phyloP scores from a whole-genome alignment of 2,888 invertebrate species.

The Emmelina monodactyla region DNA sequence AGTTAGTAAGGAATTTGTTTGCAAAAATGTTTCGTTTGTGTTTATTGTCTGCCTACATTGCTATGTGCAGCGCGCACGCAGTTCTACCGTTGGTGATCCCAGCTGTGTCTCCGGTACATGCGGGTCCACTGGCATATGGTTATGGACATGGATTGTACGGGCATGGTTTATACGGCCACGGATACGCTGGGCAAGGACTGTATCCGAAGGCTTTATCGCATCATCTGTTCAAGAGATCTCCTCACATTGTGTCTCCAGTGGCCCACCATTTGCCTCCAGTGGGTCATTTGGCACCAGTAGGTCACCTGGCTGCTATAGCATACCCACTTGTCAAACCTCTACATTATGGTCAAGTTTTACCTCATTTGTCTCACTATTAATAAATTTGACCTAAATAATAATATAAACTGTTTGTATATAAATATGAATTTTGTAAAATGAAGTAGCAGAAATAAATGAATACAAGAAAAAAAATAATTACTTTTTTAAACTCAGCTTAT shows the following conservation, averaged over 20 bases:
- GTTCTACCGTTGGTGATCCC: conserved; percentile 30
- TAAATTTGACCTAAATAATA: no score
- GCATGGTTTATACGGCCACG: conserved; percentile 12
- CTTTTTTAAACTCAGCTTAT: no score
- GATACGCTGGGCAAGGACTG: conserved; percentile 14
- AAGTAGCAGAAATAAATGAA: no score
- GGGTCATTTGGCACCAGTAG: conserved; percentile 23
- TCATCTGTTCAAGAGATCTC: conserved; percentile 41
- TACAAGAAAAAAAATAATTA: no score
- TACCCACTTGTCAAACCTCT: no score
- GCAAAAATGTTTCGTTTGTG: conserved; percentile 34
- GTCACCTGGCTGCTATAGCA: conserved; percentile 51
- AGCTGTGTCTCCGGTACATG: conserved; percentile 22
- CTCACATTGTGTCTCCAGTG: conserved; percentile 29
- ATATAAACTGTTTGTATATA: no score
- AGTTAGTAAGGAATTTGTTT: no score
- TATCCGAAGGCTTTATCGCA: conserved; percentile 24
- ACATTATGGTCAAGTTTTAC: conserved; percentile 17
- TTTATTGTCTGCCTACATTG: conserved; percentile 28
- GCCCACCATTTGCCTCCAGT: conserved; percentile 20
- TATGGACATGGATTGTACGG: conserved; percentile 13
- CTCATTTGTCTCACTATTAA: no score
- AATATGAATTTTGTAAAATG: no score
- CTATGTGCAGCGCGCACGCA: conserved; percentile 31
- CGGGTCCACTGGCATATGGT: conserved; percentile 25